A percentile compares a stretch with the other conserved stretches of the same genome.
Evolutionary conservation across 2,888 invertebrate species (phyloP).

Genomic region (Microctonus hyperodae): DNA sequence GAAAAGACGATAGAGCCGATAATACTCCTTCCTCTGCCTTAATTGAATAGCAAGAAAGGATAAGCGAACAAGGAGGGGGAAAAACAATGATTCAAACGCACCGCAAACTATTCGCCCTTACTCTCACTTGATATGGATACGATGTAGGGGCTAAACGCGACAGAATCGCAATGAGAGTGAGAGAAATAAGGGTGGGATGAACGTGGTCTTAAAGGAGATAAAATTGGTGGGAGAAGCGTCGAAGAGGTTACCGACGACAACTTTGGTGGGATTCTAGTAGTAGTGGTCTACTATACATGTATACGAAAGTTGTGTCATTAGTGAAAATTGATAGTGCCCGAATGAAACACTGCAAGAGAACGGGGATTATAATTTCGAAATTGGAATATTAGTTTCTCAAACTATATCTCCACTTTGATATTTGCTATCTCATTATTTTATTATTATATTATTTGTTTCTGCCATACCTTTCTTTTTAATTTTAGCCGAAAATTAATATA

Average conservation of each 20-base stretch:
- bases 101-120: constrained; percentile 36
- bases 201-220: constrained; percentile 22
- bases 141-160: not conserved
- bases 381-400: constrained; percentile 40
- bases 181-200: constrained; percentile 24
- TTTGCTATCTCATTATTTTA: constrained; percentile 17
- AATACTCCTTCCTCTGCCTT: constrained; percentile 43
- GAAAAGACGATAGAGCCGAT: constrained; percentile 42
- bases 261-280: not conserved
- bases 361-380: constrained; percentile 34
- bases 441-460: not conserved
- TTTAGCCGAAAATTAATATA: not conserved
- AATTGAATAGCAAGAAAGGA: constrained; percentile 45
- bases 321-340: constrained; percentile 42
- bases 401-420: constrained; percentile 5
- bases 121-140: not conserved
- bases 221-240: constrained; percentile 26
- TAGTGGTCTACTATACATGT: not conserved
- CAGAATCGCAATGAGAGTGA: constrained; percentile 15
- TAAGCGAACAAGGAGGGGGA: constrained; percentile 18
- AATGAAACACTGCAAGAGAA: constrained; percentile 36
- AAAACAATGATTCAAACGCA: constrained; percentile 49
- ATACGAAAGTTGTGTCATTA: constrained; percentile 44
- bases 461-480: not conserved
- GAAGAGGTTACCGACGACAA: constrained; percentile 29